Conservation (phyloP, 1,140 invertebrate genomes). For the Pachypeltis micranthus region DNA sequence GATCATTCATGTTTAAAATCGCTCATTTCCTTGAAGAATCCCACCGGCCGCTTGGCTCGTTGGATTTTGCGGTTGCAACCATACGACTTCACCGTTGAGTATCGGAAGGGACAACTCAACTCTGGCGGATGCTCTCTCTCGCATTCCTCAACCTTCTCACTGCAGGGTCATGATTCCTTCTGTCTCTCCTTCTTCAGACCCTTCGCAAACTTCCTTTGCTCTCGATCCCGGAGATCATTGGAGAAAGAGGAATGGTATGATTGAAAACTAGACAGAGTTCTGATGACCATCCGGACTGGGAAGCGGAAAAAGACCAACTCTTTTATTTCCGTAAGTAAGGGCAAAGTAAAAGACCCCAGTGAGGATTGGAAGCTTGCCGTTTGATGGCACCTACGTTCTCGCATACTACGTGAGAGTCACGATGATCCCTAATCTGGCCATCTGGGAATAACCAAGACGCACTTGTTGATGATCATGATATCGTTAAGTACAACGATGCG, state of each 20-base stretch:
- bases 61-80: slow-evolving; percentile 29
- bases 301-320: no score
- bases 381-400: neutral
- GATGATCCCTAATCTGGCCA: slow-evolving; percentile 24
- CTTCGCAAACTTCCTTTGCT: slow-evolving; percentile 32
- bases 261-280: neutral
- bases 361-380: no score
- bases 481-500: slow-evolving; percentile 27
- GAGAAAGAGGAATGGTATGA: neutral
- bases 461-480: slow-evolving; percentile 25
- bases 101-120: no score
- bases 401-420: slow-evolving; percentile 26
- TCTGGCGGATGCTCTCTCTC: no score
- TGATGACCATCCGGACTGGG: neutral
- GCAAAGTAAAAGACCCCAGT: no score
- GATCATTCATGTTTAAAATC: no score
- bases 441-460: slow-evolving; percentile 29
- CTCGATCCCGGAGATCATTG: no score
- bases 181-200: no score
- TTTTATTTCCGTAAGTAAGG: neutral
- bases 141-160: no score
- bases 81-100: slow-evolving; percentile 29
- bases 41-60: slow-evolving; percentile 33
- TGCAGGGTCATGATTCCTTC: slow-evolving; percentile 32
- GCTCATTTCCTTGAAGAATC: no score